Base-by-base conservation (phyloP, 1,140 invertebrate genomes). In the Thereuonema tuberculata region DNA sequence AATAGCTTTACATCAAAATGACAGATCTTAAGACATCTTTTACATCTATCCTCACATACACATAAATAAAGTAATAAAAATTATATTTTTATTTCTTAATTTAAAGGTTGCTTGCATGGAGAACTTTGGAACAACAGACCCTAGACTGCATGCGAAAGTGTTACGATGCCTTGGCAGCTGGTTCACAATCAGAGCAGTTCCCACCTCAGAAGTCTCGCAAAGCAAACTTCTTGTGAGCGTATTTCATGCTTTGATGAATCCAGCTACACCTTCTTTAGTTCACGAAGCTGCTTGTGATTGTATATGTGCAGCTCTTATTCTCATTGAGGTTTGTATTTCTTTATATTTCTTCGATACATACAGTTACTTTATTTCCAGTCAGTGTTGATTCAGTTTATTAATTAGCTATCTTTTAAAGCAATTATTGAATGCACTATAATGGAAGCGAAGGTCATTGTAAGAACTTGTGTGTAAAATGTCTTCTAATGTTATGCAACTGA, bases 241-340 rank as follows among this genome's bases (percentile, higher is more conserved):
- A 25, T 75, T 77, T 61, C 67, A 73, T 54, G 68, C 68, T 15
- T 63, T 77, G 68, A 74, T 75, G 24, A 60, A 66, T 53, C 47
- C 67, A 25, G 80, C 73, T 62, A 80, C 83, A 57, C 77, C 80
- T 50, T 78, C 82, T 48, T 77, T 80, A 60, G 74, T 97, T 37
- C 93, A 96, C 70, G 90, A 94, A 72, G 84, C 87, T 50, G 92
- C 93, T 2, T 83, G 89, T 1, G 92, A 97, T 69, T 93, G 89
- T 68, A 78, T 97, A 5, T 93, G 89, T 74, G 80, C 85, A n/a
- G 81, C 93, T 61, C 75, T 92, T 28, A 82, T 87, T 68, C 81
- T 80, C 65, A 73, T 92, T 64, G 83, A 89, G 74, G 83, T 50
- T n/a, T n/a, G 37, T 12, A 43, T 43, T 9, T n/a, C 9, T 9